These are phyloP conservation scores for Neocloeon triangulifer DNA, from an alignment of 1,140 invertebrate genomes.

Conservation along the genomic window DNA sequence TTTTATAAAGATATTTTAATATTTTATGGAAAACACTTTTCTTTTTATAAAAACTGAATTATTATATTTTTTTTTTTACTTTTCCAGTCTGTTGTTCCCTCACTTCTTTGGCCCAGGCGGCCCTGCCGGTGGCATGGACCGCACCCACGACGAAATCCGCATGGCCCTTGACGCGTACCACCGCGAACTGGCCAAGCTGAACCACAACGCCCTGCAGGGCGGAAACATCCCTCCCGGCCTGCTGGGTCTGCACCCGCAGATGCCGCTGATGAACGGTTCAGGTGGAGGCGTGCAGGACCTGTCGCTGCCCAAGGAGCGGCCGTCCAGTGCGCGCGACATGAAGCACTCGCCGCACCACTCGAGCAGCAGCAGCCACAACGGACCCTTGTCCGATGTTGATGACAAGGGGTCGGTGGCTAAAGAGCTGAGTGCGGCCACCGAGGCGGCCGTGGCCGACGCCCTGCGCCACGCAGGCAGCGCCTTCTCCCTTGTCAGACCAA, in stretches of 20 bases:
- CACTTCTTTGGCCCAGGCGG: slow-evolving; percentile 42
- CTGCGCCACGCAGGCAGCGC: slow-evolving; percentile 62
- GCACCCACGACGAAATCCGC: slow-evolving; percentile 65
- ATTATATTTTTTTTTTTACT: no score
- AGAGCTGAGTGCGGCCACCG: slow-evolving; percentile 15
- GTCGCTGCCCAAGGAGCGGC: slow-evolving; percentile 56
- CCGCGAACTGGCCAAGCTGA: slow-evolving; percentile 68
- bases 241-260: slow-evolving; percentile 46
- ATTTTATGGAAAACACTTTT: background rate
- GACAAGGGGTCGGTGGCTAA: slow-evolving; percentile 14
- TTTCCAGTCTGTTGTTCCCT: slow-evolving; percentile 58
- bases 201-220: slow-evolving; percentile 17
- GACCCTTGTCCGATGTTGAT: slow-evolving; percentile 13
- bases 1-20: no score
- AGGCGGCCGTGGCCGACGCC: slow-evolving; percentile 21
- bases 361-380: no score
- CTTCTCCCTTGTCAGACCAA: slow-evolving; percentile 60
- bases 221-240: slow-evolving; percentile 18
- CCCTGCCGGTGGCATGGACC: slow-evolving; percentile 24
- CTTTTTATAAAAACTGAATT: background rate
- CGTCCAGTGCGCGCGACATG: slow-evolving; percentile 14
- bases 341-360: no score
- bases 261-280: slow-evolving; percentile 21
- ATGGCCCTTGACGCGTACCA: slow-evolving; percentile 80
- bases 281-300: slow-evolving; percentile 60